These are phyloP conservation scores for Otis tarda DNA, from an alignment of 2,113 vertebrate genomes.

Conservation along the genomic window DNA sequence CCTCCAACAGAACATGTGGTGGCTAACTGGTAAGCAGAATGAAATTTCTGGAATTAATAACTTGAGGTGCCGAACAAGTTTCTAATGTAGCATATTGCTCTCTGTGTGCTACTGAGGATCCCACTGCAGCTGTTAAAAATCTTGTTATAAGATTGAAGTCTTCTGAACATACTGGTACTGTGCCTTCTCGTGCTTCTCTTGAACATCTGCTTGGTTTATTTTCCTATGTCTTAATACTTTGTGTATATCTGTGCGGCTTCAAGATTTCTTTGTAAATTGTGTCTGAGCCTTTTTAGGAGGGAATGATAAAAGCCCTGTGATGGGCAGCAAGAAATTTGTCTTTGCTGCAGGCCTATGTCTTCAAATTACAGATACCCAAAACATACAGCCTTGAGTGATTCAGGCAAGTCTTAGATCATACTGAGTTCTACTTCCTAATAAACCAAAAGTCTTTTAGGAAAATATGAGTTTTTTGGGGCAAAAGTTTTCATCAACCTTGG, in stretches of 20 bases:
- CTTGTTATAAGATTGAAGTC: neutral
- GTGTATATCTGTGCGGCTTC: neutral
- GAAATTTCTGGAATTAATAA: neutral
- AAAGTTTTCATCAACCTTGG: neutral
- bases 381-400: neutral
- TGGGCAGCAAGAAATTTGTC: neutral
- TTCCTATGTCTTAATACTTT: neutral
- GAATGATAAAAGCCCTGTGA: neutral
- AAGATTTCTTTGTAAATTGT: neutral
- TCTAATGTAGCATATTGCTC: neutral
- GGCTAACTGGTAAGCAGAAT: neutral
- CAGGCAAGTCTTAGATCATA: neutral
- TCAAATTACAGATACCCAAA: neutral
- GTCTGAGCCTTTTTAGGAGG: neutral
- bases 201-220: neutral
- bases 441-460: neutral
- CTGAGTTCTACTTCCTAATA: neutral
- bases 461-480: neutral
- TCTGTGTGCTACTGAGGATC: neutral
- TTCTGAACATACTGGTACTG: neutral
- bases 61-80: neutral
- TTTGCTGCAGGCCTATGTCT: neutral
- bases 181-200: neutral
- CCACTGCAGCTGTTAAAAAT: neutral
- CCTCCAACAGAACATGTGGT: neutral